phyloP scores from a whole-genome alignment of 2,113 vertebrate species.

The Otocyon megalotis region DNA sequence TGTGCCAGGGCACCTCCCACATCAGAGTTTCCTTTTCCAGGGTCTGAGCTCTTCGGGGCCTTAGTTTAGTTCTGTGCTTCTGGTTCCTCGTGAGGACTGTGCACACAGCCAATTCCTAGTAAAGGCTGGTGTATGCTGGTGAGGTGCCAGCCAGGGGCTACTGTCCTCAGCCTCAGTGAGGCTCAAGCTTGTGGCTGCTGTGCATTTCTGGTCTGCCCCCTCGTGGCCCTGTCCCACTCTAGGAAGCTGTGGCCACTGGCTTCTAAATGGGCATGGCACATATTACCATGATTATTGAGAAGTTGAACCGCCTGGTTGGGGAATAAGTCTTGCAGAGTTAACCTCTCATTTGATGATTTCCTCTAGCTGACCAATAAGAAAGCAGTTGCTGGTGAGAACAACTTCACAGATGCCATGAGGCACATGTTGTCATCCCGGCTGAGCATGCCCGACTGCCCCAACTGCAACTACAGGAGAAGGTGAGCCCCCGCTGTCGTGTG shows the following conservation, averaged over 20 bases:
- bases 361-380: constrained; percentile 94
- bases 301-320: accelerated
- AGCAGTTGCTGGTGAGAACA: constrained; percentile 92
- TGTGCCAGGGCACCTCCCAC: accelerated
- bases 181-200: background rate
- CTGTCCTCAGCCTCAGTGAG: background rate
- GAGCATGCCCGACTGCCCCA: constrained; percentile 97
- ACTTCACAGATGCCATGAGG: constrained; percentile 97
- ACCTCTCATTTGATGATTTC: constrained; percentile 75
- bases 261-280: background rate
- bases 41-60: background rate
- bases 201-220: background rate
- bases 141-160: no score
- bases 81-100: background rate
- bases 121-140: background rate
- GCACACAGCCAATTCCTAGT: background rate
- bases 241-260: no score
- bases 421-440: constrained; percentile 96
- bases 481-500: constrained; percentile 81
- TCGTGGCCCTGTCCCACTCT: background rate
- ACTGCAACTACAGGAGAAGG: constrained; percentile 98
- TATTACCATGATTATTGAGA: background rate
- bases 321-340: constrained; percentile 44
- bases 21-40: accelerated
- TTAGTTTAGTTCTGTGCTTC: background rate